Evolutionary conservation across 2,113 vertebrate genomes (phyloP), one percentile per base, ranked within the genome.

Genomic region (Phylloscopus whistleri): DNA sequence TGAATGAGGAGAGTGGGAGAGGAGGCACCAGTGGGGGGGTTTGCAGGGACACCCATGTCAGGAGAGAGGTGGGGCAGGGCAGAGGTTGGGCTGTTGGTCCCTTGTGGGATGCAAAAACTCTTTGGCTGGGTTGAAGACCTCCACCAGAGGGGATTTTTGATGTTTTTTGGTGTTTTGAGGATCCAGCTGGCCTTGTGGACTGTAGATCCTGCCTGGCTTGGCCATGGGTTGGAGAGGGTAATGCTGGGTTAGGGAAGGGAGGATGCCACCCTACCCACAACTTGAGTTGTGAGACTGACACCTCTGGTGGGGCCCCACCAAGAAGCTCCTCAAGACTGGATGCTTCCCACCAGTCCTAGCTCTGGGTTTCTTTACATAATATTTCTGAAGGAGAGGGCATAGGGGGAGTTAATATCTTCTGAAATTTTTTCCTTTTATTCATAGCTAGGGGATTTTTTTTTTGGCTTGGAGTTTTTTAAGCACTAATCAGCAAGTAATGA

Each of bases 371-470:
- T 87, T 82, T 59, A 48, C 18, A 35, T 33, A 43, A 5, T 23
- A 26, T 31, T 82, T 93, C 41, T 95, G n/a, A 26, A 73, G 62
- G 14, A 70, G 7, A 28, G 19, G 31, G 53, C 23, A 64, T n/a
- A 79, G 27, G 7, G 18, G 30, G 13, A 69, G 58, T 30, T 79
- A 93, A 77, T 46, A 43, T 59, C 39, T 83, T 96, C 83, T 91
- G 94, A 96, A 96, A 93, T 78, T 66, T 93, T 75, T 93, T 94
- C 64, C 60, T 75, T 58, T 91, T 92, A 44, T 89, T 94, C 56
- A 13, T n/a, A 35, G 11, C 60, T 76, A 81, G 77, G 80, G 80
- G 84, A 4, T n/a, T 48, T 19, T 41, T 74, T 39, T 75, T 39
- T 37, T 8, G 19, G 8, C 30, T 90, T 7, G 27, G 4, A 4